Evolutionary conservation across 2,888 invertebrate genomes (phyloP).

Genomic region (Megastigmus dorsalis): DNA sequence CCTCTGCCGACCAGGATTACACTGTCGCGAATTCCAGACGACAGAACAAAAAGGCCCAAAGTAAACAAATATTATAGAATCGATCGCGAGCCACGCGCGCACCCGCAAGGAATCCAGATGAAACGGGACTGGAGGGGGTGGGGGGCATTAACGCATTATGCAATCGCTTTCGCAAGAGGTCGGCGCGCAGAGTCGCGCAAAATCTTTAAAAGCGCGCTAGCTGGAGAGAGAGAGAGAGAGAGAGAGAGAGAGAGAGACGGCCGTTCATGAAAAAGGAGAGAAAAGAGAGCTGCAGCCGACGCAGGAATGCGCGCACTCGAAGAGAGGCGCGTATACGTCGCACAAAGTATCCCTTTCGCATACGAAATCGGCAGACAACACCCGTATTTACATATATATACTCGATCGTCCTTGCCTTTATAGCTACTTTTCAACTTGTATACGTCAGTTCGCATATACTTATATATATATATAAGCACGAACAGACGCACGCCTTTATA

Average conservation of each 20-base stretch:
- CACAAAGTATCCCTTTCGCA: background rate
- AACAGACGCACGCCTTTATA: background rate
- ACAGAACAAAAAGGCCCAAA: background rate
- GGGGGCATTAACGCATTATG: background rate
- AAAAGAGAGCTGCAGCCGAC: background rate
- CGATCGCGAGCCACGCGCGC: background rate
- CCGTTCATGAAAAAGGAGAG: background rate
- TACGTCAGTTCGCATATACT: too few species aligned
- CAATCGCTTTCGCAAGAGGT: too few species aligned
- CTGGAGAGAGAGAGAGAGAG: background rate
- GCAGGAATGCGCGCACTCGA: background rate
- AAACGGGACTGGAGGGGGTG: too few species aligned
- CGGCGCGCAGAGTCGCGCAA: too few species aligned
- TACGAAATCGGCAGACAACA: conserved; percentile 1
- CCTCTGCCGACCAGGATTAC: too few species aligned
- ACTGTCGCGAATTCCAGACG: too few species aligned
- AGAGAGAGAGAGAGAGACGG: background rate
- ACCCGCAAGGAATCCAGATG: background rate
- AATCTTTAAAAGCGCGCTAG: background rate
- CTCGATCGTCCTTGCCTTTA: too few species aligned
- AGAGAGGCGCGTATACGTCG: background rate
- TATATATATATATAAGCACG: background rate
- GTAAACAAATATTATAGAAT: background rate
- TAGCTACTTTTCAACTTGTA: too few species aligned
- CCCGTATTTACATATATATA: background rate